Evolutionary conservation across 2,797 vertebrate genomes (phyloP), one percentile per base, ranked within the genome.

Genomic region (Apogon hyalosoma): DNA sequence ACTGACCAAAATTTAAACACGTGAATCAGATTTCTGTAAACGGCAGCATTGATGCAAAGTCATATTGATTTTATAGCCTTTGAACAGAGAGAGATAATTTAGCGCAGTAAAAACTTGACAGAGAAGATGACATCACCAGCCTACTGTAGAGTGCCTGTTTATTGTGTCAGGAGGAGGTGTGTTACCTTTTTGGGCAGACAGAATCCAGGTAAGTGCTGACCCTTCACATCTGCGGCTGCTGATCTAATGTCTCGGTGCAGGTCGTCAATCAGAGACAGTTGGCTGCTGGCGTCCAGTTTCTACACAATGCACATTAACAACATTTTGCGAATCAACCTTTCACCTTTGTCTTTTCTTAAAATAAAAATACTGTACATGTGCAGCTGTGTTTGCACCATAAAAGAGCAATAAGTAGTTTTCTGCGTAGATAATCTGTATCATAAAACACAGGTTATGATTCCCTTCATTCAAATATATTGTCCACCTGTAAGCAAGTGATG

Each of bases 151-250:
- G 11, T 28, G 16, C n/a, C 21, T 48, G 21, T 47, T 64, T 0
- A 19, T 10, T 49, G 33, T 28, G 10, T 50, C 36, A 62, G 9
- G 1, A 54, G 2, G 47, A 45, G 12, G 3, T 4, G 14, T 47
- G 61, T 93, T 83, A 98, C 98, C 96, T 97, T 99, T 90, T 97
- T 99, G 1, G 97, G 97, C 80, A 99, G 94, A 90, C 98, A 99
- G 93, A 99, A 99, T 36, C 98, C 98, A 0, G 97, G 97, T 43
- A 99, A 94, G 0, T 98, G 94, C 61, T 96, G 95, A 59, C 96
- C 97, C 85, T 93, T 96, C 51, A 96, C 95, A 15, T 99, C 97
- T 0, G 94, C 93, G 40, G 96, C 95, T 16, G 94, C 93, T 60
- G 95, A 93, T 58, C 94, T 93, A 51, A 99, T 95, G 88, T 99